Conservation (phyloP, 2,888 invertebrate species). For the Nomada fabriciana region DNA sequence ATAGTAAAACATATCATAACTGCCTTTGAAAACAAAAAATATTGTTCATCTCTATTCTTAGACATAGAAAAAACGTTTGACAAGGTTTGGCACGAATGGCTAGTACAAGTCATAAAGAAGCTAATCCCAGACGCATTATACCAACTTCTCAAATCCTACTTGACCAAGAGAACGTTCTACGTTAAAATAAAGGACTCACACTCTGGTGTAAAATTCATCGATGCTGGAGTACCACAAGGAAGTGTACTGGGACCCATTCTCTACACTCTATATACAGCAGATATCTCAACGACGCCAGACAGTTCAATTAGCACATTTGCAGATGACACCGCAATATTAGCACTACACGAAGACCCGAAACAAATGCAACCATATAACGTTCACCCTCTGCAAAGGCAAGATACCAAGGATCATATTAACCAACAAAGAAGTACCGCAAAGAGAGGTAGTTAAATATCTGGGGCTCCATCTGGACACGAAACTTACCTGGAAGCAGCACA, state of each 20-base stretch:
- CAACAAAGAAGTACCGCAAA: constrained; percentile 40
- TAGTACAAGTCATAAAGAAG: constrained; percentile 51
- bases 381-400: neutral
- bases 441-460: constrained; percentile 55
- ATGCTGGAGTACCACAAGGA: neutral
- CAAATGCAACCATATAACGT: neutral
- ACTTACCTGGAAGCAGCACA: constrained; percentile 41
- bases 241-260: neutral
- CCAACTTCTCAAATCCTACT: constrained; percentile 23
- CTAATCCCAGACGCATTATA: constrained; percentile 17
- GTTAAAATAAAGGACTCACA: neutral
- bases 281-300: too few species aligned
- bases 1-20: constrained; percentile 41
- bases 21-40: constrained; percentile 51
- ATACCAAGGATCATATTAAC: constrained; percentile 41
- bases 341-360: too few species aligned
- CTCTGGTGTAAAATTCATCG: neutral
- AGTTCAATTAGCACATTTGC: neutral
- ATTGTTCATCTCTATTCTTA: constrained; percentile 53
- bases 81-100: constrained; percentile 63
- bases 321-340: too few species aligned
- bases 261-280: neutral
- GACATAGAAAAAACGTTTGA: constrained; percentile 58
- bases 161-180: neutral
- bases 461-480: constrained; percentile 44